Conservation (phyloP, 2,888 invertebrate genomes). For the Campopleginae sp. region DNA sequence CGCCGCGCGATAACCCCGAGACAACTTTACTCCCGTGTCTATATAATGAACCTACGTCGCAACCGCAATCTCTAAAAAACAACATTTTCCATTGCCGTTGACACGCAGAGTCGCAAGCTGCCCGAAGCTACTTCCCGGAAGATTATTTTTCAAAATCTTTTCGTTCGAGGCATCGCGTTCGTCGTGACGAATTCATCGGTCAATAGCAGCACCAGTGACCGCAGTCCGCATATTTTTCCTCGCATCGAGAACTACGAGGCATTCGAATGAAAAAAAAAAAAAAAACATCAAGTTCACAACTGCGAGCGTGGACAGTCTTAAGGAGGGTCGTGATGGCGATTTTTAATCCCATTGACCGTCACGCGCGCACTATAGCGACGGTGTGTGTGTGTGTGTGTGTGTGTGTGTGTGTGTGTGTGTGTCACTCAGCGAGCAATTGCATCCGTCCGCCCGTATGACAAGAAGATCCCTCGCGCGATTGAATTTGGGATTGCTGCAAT, state of each 20-base stretch:
- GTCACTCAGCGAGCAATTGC: conserved; percentile 70
- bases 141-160: not conserved
- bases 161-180: too few species aligned
- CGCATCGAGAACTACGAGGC: too few species aligned
- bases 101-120: not conserved
- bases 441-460: conserved; percentile 73
- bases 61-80: conserved; percentile 16
- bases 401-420: too few species aligned
- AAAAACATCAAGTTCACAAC: not conserved
- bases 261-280: not conserved
- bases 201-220: too few species aligned
- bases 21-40: conserved; percentile 39
- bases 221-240: too few species aligned
- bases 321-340: conserved; percentile 20
- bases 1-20: conserved; percentile 54
- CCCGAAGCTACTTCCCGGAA: not conserved
- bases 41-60: not conserved
- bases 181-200: too few species aligned
- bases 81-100: conserved; percentile 19
- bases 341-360: conserved; percentile 1
- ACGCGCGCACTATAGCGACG: too few species aligned
- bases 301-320: not conserved
- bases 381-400: too few species aligned
- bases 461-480: conserved; percentile 68
- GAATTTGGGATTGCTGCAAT: conserved; percentile 63